phyloP scores from a whole-genome alignment of 2,797 vertebrate genomes.

The Myotis vivesi region DNA sequence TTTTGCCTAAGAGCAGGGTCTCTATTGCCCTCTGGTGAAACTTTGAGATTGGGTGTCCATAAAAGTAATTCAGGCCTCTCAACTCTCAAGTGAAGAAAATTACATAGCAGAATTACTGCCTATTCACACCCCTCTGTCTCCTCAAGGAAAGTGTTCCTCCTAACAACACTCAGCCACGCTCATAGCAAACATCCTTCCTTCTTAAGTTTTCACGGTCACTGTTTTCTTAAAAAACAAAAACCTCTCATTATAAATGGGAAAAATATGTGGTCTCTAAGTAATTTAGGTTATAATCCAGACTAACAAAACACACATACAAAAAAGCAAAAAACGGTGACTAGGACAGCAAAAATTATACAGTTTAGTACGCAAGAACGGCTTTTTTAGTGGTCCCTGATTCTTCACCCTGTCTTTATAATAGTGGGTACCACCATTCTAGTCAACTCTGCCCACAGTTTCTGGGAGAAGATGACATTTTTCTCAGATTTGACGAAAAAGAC shows the following conservation, averaged over 20 bases:
- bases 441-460: neutral
- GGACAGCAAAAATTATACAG: neutral
- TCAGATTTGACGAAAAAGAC: neutral
- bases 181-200: neutral
- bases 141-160: neutral
- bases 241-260: neutral
- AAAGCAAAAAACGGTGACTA: neutral
- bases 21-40: slow-evolving; percentile 56
- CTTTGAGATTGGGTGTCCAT: neutral
- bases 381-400: neutral
- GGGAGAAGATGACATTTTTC: neutral
- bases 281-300: neutral
- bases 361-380: neutral
- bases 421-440: neutral
- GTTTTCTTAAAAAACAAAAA: slow-evolving; percentile 6
- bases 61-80: neutral
- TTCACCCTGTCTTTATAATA: neutral
- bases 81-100: neutral
- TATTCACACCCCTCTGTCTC: neutral
- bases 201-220: neutral
- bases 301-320: neutral
- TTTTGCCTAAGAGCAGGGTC: neutral
- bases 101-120: neutral
- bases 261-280: neutral
- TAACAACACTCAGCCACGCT: neutral